Base-by-base conservation (phyloP, 2,797 vertebrate species). In the Podarcis siculus region DNA sequence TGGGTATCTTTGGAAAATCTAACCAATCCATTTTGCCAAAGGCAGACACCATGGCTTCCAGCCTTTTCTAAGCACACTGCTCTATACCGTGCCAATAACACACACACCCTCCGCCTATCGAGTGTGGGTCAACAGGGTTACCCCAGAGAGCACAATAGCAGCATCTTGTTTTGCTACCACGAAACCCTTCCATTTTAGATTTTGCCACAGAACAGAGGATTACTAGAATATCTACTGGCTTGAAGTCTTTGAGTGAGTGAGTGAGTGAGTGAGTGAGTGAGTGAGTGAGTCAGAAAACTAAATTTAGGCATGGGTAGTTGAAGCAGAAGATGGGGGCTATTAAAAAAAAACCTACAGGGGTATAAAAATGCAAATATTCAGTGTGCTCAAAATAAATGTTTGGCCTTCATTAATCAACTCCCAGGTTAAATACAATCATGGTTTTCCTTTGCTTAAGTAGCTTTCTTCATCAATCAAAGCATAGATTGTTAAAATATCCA, bases 81-180 rank as follows among this genome's bases (percentile, higher is more conserved):
- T 42, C 61, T 0, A 0, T 1, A 71, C 19, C 3, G 6, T 45
- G 39, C 10, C 79, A 0, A 89, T 0, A 8, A 25, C 89, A 92
- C 90, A 90, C 88, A 67, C 90, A 85, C 86, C 83, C 80, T 37
- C 30, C 77, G n/a, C 49, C 80, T 42, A 23, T 0, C 15, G 79
- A 87, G 69, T 86, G 86, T 19, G 77, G 89, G 85, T 87, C 88
- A 72, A 71, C 73, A 1, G 19, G 0, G 78, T 82, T 85, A 77
- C 15, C 55, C 87, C 39, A 82, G 8, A 39, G 83, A 67, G 77
- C 90, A 67, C 19, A 25, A 10, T 45, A 19, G 5, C 1, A 30
- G 78, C 81, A 45, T 69, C 88, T 79, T 80, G 67, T 0, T 58
- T 23, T 78, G 45, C 4, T 45, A 6, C 0, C 1, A 67, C 2